Conservation (phyloP, 1,140 invertebrate genomes). For the Leptinotarsa defecta region DNA sequence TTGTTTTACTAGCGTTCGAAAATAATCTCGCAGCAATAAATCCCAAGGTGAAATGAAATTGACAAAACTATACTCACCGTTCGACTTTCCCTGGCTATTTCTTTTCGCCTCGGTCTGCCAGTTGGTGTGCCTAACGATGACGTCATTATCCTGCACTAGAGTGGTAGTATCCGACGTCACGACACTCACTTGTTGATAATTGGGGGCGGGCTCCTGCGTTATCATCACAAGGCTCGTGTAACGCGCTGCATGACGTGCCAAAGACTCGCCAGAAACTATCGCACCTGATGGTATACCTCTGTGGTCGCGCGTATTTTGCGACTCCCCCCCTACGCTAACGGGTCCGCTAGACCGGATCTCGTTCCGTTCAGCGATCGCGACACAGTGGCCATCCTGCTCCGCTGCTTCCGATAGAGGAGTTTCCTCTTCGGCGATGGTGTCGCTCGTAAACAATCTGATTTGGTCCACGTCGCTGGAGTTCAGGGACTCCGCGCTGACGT, state of each 20-base stretch:
- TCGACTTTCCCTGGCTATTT: conserved; percentile 22
- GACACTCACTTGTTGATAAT: conserved; percentile 67
- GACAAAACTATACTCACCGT: conserved; percentile 32
- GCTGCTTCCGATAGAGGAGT: conserved; percentile 18
- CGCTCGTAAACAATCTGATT: conserved; percentile 19
- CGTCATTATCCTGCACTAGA: conserved; percentile 61
- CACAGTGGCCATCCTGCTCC: conserved; percentile 25
- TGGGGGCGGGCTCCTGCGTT: conserved; percentile 65
- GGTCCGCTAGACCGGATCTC: conserved; percentile 47
- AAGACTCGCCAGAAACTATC: conserved; percentile 58
- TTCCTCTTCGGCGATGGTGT: conserved; percentile 26
- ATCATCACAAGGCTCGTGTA: conserved; percentile 88
- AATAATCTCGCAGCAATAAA: background rate
- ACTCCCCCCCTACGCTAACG: conserved; percentile 39
- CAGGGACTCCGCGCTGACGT: conserved; percentile 50
- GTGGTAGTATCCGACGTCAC: conserved; percentile 74
- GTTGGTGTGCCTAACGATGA: conserved; percentile 64
- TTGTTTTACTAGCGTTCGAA: background rate
- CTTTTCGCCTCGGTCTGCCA: conserved; percentile 39
- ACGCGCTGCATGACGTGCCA: conserved; percentile 65
- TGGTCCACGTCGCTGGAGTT: conserved; percentile 48
- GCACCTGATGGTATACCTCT: conserved; percentile 49
- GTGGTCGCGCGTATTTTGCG: conserved; percentile 33
- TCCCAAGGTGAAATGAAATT: background rate
- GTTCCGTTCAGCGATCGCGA: conserved; percentile 43